Evolutionary conservation across 2,113 vertebrate species (phyloP).

Genomic region (Spea bombifrons): DNA sequence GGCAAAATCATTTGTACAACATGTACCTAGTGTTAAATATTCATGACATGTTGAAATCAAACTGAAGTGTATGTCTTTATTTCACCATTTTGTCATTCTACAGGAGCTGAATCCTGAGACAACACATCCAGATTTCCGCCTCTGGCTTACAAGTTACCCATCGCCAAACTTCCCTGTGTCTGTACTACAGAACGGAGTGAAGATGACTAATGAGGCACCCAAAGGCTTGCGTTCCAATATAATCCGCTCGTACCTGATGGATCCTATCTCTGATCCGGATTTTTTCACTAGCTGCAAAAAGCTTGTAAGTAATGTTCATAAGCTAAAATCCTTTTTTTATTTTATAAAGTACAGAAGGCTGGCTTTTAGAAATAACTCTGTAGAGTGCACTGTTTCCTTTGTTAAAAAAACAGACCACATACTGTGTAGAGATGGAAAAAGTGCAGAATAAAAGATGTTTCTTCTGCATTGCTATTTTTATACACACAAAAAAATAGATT

Average conservation of each 20-base stretch:
- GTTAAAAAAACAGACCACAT: neutral
- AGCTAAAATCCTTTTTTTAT: neutral
- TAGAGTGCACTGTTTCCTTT: neutral
- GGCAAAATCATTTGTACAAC: neutral
- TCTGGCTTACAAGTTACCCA: conserved; percentile 90
- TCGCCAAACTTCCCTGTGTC: conserved; percentile 82
- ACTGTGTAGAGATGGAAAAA: neutral
- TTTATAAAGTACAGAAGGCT: neutral
- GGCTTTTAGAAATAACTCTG: neutral
- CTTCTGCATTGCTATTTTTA: neutral
- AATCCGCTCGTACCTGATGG: conserved; percentile 80
- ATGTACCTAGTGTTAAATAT: conserved; percentile 14
- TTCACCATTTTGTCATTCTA: conserved; percentile 44
- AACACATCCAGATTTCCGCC: conserved; percentile 82
- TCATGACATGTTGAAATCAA: conserved; percentile 24
- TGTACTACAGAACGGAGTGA: conserved; percentile 85
- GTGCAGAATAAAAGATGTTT: neutral
- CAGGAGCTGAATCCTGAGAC: conserved; percentile 81
- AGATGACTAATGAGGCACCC: conserved; percentile 89
- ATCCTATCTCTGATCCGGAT: conserved; percentile 78
- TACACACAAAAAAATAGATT: neutral
- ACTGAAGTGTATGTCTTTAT: conserved; percentile 22
- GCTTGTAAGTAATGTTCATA: conserved; percentile 63
- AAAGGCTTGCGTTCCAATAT: conserved; percentile 84
- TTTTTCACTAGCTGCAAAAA: conserved; percentile 82